Conservation (phyloP, 2,888 invertebrate species). For the Mesorhabditis belari region DNA sequence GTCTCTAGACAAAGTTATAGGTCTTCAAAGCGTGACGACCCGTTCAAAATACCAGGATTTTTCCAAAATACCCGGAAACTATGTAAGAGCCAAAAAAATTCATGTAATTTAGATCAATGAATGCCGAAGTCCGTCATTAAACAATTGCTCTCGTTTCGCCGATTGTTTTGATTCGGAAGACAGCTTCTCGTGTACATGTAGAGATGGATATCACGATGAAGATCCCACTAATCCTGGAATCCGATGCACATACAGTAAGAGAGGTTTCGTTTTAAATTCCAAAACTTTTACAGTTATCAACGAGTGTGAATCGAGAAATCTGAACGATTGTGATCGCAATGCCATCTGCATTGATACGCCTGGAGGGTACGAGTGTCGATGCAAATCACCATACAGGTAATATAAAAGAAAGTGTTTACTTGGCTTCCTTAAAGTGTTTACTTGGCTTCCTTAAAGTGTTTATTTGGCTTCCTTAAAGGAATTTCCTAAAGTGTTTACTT, state of each 20-base stretch:
- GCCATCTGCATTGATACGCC: constrained; percentile 49
- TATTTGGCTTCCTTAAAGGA: too few relatives aligned
- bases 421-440: too few relatives aligned
- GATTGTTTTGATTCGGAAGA: constrained; percentile 48
- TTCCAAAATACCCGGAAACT: too few relatives aligned
- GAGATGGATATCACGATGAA: constrained; percentile 49
- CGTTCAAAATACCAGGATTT: too few relatives aligned
- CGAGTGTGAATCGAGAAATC: constrained; percentile 48
- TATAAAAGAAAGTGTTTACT: constrained; percentile 2
- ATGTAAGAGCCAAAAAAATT: too few relatives aligned
- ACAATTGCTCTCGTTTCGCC: constrained; percentile 51
- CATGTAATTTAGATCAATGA: constrained; percentile 30
- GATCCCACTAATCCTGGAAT: constrained; percentile 47
- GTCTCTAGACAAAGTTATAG: too few relatives aligned
- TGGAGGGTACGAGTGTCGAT: constrained; percentile 47
- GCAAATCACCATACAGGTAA: constrained; percentile 39
- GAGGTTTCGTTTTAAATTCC: not conserved
- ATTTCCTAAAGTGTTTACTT: too few relatives aligned
- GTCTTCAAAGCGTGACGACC: too few relatives aligned
- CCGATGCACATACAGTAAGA: constrained; percentile 38
- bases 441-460: too few relatives aligned
- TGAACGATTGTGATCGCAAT: constrained; percentile 51
- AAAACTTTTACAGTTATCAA: constrained; percentile 42
- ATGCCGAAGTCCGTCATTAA: constrained; percentile 46
- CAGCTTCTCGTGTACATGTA: constrained; percentile 44